Conservation (phyloP, 2,113 vertebrate species). For the Pollimyrus isidori region DNA sequence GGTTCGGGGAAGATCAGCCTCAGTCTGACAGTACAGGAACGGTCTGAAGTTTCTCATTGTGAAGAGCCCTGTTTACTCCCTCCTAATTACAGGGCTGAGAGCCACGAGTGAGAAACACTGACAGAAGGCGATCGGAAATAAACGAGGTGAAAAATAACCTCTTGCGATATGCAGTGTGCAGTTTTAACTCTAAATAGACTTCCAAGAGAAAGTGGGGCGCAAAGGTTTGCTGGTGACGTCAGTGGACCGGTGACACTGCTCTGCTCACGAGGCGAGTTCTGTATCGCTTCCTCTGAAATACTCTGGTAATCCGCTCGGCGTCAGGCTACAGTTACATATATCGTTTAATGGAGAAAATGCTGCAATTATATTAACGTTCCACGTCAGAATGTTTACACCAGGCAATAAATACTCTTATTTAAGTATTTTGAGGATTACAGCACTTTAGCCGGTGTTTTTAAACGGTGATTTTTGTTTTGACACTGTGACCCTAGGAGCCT, state of each 20-base stretch:
- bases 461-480: background rate
- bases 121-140: background rate
- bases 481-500: background rate
- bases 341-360: background rate
- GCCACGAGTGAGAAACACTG: background rate
- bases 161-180: background rate
- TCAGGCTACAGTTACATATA: background rate
- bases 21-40: background rate
- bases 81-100: background rate
- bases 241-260: background rate
- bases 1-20: background rate
- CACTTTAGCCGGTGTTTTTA: background rate
- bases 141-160: background rate
- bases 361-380: background rate
- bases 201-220: background rate
- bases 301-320: background rate
- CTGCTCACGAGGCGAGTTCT: background rate
- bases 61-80: background rate
- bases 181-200: background rate
- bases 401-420: background rate
- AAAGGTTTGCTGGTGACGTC: background rate
- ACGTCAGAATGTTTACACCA: background rate
- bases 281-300: background rate
- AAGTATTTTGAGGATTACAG: background rate
- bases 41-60: background rate